Percentiles rank a stretch among this genome's conserved stretches.
These are phyloP conservation scores for Larimichthys crocea DNA, from an alignment of 2,113 vertebrate genomes.

Conservation along the genomic window DNA sequence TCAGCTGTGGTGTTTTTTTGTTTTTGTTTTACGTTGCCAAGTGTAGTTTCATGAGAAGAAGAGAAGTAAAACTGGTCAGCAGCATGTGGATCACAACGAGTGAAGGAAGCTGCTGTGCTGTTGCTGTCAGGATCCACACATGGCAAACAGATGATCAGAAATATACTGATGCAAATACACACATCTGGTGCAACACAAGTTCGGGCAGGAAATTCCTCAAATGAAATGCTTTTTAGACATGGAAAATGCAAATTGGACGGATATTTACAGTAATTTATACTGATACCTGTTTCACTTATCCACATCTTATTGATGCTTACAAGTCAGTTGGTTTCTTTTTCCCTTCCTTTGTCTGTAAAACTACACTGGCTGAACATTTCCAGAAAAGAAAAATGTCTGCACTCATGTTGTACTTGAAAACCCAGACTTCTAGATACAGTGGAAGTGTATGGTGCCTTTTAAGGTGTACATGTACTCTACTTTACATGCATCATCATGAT, in stretches of 20 bases:
- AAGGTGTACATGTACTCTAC: not conserved
- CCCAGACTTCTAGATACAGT: not conserved
- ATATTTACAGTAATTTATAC: not conserved
- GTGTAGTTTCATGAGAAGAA: conserved; percentile 6
- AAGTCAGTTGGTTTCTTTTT: no score
- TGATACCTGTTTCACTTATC: not conserved
- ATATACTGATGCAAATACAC: conserved; percentile 3
- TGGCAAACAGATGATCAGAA: conserved; percentile 21
- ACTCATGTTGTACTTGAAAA: not conserved
- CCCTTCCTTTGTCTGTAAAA: no score
- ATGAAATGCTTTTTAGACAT: not conserved
- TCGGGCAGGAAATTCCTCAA: not conserved
- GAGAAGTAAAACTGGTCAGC: conserved; percentile 16
- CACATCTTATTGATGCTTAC: not conserved
- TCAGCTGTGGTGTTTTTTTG: conserved; percentile 62
- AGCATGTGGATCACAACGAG: conserved; percentile 11
- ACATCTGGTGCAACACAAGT: not conserved
- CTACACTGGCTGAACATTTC: not conserved
- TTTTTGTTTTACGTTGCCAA: conserved; percentile 44
- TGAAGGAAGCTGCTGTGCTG: conserved; percentile 8
- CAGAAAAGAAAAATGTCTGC: not conserved
- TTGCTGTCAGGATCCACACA: conserved; percentile 29
- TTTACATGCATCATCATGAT: not conserved
- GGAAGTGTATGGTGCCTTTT: not conserved
- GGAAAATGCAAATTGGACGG: not conserved